A percentile compares a stretch with the other conserved stretches of the same genome.
Evolutionary conservation across 2,888 invertebrate species (phyloP).

Genomic region (Pachymerium ferrugineum): DNA sequence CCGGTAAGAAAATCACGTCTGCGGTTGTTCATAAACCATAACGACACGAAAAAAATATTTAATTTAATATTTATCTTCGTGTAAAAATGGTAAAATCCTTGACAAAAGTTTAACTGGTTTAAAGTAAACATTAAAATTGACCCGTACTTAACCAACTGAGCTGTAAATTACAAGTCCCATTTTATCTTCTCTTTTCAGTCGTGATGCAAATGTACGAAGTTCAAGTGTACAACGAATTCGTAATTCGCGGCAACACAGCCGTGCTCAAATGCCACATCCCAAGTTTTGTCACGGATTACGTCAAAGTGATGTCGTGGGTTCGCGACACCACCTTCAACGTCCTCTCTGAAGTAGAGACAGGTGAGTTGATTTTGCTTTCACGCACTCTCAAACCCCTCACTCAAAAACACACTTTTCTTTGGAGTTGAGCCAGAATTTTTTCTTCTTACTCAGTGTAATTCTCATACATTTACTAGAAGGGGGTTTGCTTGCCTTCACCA

Average conservation of each 20-base stretch:
- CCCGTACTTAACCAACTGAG: too few relatives aligned
- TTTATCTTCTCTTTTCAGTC: not conserved
- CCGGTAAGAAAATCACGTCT: too few relatives aligned
- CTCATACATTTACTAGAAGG: not conserved
- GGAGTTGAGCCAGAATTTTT: not conserved
- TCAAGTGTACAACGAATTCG: constrained; percentile 12
- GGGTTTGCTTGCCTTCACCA: not conserved
- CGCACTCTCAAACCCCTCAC: not conserved
- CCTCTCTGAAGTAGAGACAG: not conserved
- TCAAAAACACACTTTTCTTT: not conserved
- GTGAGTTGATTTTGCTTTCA: not conserved
- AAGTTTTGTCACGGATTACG: constrained; percentile 23
- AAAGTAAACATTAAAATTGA: too few relatives aligned
- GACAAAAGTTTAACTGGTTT: too few relatives aligned
- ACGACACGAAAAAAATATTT: too few relatives aligned
- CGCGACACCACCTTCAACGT: constrained; percentile 16
- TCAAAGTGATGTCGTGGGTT: constrained; percentile 11
- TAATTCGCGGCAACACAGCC: not conserved
- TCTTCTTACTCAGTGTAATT: not conserved
- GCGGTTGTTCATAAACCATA: too few relatives aligned
- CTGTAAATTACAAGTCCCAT: too few relatives aligned
- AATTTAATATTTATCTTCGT: too few relatives aligned
- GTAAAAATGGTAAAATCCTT: too few relatives aligned
- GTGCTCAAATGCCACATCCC: constrained; percentile 12
- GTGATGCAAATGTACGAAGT: constrained; percentile 16